A percentile compares a stretch with the other conserved stretches of the same genome.
Conservation (phyloP, 2,888 invertebrate genomes). For the Gastrophysa polygoni region DNA sequence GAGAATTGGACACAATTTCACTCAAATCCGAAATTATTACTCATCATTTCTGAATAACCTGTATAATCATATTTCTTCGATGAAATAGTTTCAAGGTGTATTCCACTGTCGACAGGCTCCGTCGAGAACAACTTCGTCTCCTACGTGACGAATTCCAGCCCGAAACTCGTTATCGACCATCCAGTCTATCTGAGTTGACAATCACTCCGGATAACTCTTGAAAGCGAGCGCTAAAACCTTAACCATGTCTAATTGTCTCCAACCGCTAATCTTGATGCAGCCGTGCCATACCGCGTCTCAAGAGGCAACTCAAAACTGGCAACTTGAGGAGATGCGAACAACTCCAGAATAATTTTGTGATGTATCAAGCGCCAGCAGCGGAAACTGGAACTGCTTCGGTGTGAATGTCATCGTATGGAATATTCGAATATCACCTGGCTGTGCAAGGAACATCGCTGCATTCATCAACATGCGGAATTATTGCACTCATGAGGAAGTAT, state of each 20-base stretch:
- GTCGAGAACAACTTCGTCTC: background rate
- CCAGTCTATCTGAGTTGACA: background rate
- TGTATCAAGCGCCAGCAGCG: background rate
- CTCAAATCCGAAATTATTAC: too few relatives aligned
- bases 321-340: slow-evolving; percentile 29
- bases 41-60: too few relatives aligned
- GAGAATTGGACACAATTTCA: too few relatives aligned
- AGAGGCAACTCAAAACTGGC: slow-evolving; percentile 29
- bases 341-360: slow-evolving; percentile 24
- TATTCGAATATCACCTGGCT: too few relatives aligned
- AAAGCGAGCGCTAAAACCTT: slow-evolving; percentile 13
- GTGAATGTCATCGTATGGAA: too few relatives aligned
- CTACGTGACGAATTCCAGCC: background rate
- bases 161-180: background rate
- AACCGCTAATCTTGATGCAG: slow-evolving; percentile 28
- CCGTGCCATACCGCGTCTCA: slow-evolving; percentile 20
- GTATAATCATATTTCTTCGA: too few relatives aligned
- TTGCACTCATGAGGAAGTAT: too few relatives aligned
- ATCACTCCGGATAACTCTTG: background rate
- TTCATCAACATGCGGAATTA: too few relatives aligned
- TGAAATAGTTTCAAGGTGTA: too few relatives aligned
- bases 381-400: background rate
- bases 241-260: slow-evolving; percentile 31
- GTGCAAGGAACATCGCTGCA: too few relatives aligned
- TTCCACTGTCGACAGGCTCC: background rate